phyloP scores from a whole-genome alignment of 2,797 vertebrate species.

The Rhinoraja longicauda region DNA sequence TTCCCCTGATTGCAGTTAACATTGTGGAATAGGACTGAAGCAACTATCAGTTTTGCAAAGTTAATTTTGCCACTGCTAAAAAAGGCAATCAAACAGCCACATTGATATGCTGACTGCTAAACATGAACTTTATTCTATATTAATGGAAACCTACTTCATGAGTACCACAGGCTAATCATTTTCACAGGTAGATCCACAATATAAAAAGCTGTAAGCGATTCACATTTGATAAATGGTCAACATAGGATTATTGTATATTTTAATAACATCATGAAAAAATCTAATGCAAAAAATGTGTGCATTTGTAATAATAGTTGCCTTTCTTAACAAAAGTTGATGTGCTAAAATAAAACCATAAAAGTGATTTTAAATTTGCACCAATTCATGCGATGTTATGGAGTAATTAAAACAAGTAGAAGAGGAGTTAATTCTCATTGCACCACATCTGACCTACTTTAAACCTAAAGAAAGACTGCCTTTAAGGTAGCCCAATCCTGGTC shows the following conservation, averaged over 20 bases:
- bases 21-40: no score
- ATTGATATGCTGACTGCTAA: background rate
- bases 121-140: background rate
- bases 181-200: background rate
- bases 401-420: slow-evolving; percentile 20
- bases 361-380: background rate
- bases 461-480: slow-evolving; percentile 3
- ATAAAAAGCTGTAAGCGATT: background rate
- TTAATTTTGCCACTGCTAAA: no score
- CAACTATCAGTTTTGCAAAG: no score
- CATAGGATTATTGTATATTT: background rate
- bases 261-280: background rate
- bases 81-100: background rate
- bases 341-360: background rate
- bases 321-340: background rate
- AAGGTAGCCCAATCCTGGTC: background rate
- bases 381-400: background rate
- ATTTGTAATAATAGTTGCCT: background rate
- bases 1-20: no score
- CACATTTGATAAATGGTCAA: background rate
- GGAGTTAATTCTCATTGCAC: slow-evolving; percentile 28
- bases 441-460: slow-evolving; percentile 36
- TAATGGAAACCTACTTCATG: background rate
- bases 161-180: background rate
- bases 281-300: background rate